Percentiles rank a stretch among this genome's conserved stretches.
These are phyloP conservation scores for Parasteatoda lunata DNA, from an alignment of 2,888 invertebrate genomes.

Conservation along the genomic window DNA sequence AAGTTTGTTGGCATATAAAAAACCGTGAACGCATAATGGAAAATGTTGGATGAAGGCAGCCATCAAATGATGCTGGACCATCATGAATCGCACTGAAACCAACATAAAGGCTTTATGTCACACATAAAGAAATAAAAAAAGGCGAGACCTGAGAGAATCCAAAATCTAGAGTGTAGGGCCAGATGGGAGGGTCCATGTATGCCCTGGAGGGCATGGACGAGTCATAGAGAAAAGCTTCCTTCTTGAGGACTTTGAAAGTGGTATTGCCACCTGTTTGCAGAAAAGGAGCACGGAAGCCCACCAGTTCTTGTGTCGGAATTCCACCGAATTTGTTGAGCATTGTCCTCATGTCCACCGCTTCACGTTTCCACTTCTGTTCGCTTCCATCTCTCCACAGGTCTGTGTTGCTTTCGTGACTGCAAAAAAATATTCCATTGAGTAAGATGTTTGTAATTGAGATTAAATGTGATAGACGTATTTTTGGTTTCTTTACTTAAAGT, in stretches of 20 bases:
- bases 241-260: slow-evolving; percentile 78
- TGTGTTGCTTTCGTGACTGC: slow-evolving; percentile 64
- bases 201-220: slow-evolving; percentile 79
- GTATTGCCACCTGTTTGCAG: slow-evolving; percentile 79
- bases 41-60: no score
- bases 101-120: background rate
- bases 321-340: slow-evolving; percentile 70
- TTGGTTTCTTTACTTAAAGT: no score
- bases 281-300: slow-evolving; percentile 78
- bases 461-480: no score
- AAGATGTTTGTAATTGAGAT: background rate
- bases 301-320: slow-evolving; percentile 70
- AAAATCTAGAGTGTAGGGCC: slow-evolving; percentile 83
- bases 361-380: slow-evolving; percentile 70
- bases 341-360: slow-evolving; percentile 71
- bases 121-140: background rate
- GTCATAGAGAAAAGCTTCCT: slow-evolving; percentile 79
- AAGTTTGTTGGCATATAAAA: no score
- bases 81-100: no score
- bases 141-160: slow-evolving; percentile 45
- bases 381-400: slow-evolving; percentile 70
- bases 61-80: no score
- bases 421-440: background rate
- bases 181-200: slow-evolving; percentile 77
- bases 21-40: no score